These are phyloP conservation scores for Mystacornis crossleyi DNA, from an alignment of 2,113 vertebrate genomes.

Conservation along the genomic window DNA sequence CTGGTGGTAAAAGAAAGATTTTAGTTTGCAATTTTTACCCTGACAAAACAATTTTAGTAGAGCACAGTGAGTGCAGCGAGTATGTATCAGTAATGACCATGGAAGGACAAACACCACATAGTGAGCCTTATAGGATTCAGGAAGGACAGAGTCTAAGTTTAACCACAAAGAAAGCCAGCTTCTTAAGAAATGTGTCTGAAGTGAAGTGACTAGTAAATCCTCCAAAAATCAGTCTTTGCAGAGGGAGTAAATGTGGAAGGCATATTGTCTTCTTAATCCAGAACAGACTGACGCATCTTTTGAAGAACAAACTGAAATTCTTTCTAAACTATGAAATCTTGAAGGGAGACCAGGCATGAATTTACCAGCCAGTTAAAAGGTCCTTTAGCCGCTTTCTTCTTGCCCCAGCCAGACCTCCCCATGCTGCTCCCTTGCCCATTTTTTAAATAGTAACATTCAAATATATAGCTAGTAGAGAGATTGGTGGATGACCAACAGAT, in stretches of 20 bases:
- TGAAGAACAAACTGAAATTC: slow-evolving; percentile 29
- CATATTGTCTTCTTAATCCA: slow-evolving; percentile 33
- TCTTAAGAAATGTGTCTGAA: slow-evolving; percentile 24
- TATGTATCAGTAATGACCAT: not conserved
- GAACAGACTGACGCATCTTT: not conserved
- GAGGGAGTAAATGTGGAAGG: slow-evolving; percentile 22
- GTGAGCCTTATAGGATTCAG: not conserved
- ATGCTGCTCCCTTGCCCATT: not conserved
- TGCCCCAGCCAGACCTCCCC: not conserved
- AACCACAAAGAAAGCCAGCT: not conserved
- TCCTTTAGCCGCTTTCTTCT: not conserved
- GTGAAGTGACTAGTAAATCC: slow-evolving; percentile 15
- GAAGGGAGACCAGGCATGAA: not conserved
- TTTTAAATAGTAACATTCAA: not conserved
- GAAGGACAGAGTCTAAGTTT: not conserved
- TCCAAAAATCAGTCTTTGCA: not conserved
- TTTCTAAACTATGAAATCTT: not conserved
- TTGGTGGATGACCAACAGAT: not conserved
- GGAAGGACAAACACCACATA: not conserved
- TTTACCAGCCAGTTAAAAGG: not conserved
- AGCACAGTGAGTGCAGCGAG: not conserved
- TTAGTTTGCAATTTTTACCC: not conserved
- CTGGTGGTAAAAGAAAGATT: not conserved
- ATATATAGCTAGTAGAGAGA: not conserved
- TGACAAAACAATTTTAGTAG: not conserved